Conservation (phyloP, 2,888 invertebrate species). For the Polymixis flavicincta region DNA sequence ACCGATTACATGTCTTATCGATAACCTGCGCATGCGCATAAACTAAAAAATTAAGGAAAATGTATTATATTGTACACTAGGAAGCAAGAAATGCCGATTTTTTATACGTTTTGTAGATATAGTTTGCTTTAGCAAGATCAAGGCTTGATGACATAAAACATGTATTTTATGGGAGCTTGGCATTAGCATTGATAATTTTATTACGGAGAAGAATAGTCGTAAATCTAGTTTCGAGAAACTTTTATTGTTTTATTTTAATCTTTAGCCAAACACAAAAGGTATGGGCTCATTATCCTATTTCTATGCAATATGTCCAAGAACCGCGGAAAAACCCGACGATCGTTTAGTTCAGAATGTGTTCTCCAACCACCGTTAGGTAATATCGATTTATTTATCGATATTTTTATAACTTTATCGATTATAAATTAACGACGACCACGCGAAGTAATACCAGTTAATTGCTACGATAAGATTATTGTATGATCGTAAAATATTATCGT, state of each 20-base stretch:
- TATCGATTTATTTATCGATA: constrained; percentile 60
- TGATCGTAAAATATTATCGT: constrained; percentile 69
- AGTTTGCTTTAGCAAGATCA: neutral
- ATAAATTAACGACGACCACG: constrained; percentile 59
- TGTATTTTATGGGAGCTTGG: neutral
- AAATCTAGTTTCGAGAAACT: constrained; percentile 1
- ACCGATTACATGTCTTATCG: constrained; percentile 27
- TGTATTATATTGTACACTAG: neutral
- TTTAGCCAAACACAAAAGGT: neutral
- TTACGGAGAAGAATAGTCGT: constrained; percentile 1
- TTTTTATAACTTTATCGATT: constrained; percentile 65
- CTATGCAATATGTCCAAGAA: constrained; percentile 10
- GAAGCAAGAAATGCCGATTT: neutral
- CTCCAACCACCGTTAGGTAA: constrained; percentile 54
- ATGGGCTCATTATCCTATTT: constrained; percentile 5
- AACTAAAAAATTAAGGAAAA: constrained; percentile 9
- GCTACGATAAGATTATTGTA: constrained; percentile 74
- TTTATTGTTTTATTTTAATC: constrained; percentile 23
- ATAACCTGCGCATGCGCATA: constrained; percentile 29
- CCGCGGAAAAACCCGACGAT: constrained; percentile 16
- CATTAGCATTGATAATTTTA: constrained; percentile 19
- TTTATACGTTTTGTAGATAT: neutral
- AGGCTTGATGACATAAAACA: neutral
- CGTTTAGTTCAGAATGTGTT: constrained; percentile 2
- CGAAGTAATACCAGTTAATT: constrained; percentile 71